A percentile compares a stretch with the other conserved stretches of the same genome.
Conservation (phyloP, 2,797 vertebrate species). For the Spatula versicolor region DNA sequence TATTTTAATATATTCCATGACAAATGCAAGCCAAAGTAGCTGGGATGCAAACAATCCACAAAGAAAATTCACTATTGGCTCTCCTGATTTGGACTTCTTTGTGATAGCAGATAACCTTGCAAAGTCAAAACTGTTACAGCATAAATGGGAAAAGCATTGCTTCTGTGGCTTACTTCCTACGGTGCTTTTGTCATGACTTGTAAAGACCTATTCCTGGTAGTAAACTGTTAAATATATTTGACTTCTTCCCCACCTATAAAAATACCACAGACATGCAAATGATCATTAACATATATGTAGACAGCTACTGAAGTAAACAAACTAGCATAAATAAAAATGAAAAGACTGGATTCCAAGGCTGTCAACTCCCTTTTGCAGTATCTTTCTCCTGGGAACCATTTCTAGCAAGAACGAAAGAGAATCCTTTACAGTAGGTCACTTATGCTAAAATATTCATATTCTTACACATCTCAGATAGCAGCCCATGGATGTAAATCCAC, state of each 20-base stretch:
- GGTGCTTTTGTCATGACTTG: conserved; percentile 57
- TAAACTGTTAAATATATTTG: conserved; percentile 24
- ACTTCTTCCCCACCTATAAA: conserved; percentile 56
- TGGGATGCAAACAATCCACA: conserved; percentile 40
- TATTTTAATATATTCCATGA: conserved; percentile 44
- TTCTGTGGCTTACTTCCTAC: conserved; percentile 29
- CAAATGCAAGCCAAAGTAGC: conserved; percentile 54
- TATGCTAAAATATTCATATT: neutral
- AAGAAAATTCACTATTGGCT: conserved; percentile 39
- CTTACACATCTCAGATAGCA: neutral
- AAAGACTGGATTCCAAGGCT: conserved; percentile 58
- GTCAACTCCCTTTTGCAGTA: conserved; percentile 71
- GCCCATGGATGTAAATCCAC: neutral
- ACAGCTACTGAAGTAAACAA: neutral
- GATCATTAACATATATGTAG: conserved; percentile 27
- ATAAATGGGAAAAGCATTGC: neutral
- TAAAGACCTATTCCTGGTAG: conserved; percentile 57
- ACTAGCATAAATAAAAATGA: neutral
- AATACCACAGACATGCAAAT: conserved; percentile 56
- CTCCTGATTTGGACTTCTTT: conserved; percentile 20
- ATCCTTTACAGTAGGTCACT: neutral
- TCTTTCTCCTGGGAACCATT: conserved; percentile 73
- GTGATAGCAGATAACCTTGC: conserved; percentile 23
- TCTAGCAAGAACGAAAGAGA: conserved; percentile 63
- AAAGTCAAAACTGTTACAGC: conserved; percentile 16